Percentiles rank a stretch among this genome's conserved stretches.
Evolutionary conservation across 2,888 invertebrate genomes (phyloP).

Genomic region (Cheilosia grossa): DNA sequence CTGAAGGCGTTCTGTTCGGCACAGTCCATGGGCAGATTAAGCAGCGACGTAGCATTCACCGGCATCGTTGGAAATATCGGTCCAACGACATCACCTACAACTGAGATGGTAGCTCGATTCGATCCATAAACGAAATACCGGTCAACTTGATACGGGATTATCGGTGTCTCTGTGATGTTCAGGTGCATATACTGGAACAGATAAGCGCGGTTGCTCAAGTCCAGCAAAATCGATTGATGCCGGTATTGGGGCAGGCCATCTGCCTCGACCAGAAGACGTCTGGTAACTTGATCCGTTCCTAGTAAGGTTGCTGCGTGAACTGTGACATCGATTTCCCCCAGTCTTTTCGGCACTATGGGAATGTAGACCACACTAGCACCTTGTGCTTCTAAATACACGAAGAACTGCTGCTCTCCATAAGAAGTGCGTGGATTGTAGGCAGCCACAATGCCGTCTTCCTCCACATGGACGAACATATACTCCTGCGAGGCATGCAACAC

Average conservation of each 20-base stretch:
- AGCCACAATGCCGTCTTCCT: slow-evolving; percentile 89
- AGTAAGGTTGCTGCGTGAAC: slow-evolving; percentile 89
- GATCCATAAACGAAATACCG: slow-evolving; percentile 96
- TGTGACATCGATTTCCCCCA: slow-evolving; percentile 88
- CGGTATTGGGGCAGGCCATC: slow-evolving; percentile 95
- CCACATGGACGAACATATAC: slow-evolving; percentile 95
- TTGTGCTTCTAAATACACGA: slow-evolving; percentile 90
- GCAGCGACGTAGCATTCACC: slow-evolving; percentile 91
- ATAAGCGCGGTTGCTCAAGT: slow-evolving; percentile 93
- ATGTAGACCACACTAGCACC: slow-evolving; percentile 91
- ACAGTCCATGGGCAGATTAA: slow-evolving; percentile 91
- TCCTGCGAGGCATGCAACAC: slow-evolving; percentile 91
- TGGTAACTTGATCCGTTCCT: slow-evolving; percentile 87
- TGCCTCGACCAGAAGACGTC: slow-evolving; percentile 88
- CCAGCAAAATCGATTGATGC: slow-evolving; percentile 94
- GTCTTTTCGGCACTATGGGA: slow-evolving; percentile 91
- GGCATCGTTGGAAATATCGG: slow-evolving; percentile 95
- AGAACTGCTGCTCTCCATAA: slow-evolving; percentile 95
- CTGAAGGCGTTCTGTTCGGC: slow-evolving; percentile 97
- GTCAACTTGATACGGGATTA: slow-evolving; percentile 93
- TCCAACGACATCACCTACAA: slow-evolving; percentile 94
- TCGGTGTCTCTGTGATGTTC: slow-evolving; percentile 94
- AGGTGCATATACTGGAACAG: slow-evolving; percentile 96
- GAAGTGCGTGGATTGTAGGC: slow-evolving; percentile 94
- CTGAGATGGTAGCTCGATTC: slow-evolving; percentile 89